phyloP scores from a whole-genome alignment of 2,113 vertebrate genomes.

The Synodontis membranacea region DNA sequence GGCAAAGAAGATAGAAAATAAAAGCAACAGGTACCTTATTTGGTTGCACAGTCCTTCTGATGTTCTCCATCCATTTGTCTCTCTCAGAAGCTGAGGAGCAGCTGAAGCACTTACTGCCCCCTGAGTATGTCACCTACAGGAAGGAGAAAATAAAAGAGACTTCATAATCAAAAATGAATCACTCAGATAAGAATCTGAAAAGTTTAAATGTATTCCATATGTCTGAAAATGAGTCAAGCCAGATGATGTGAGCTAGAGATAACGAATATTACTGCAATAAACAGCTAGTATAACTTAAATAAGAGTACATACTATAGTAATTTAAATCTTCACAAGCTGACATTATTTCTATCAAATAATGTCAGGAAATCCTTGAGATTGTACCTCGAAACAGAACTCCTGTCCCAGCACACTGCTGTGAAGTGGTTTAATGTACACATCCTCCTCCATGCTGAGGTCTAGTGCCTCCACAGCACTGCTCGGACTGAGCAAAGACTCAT shows the following conservation, averaged over 20 bases:
- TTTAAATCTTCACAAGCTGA: neutral
- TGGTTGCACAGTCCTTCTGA: constrained; percentile 88
- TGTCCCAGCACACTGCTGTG: constrained; percentile 95
- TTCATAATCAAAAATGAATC: neutral
- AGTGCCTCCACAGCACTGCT: constrained; percentile 85
- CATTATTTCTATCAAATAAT: too few species aligned
- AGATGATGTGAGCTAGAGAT: neutral
- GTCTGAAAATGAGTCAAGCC: neutral
- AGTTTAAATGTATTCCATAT: neutral
- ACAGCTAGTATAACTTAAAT: neutral
- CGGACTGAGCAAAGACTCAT: constrained; percentile 89
- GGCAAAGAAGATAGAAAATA: neutral
- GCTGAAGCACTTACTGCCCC: constrained; percentile 95
- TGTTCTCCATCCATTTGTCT: constrained; percentile 99
- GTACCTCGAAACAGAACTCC: constrained; percentile 98
- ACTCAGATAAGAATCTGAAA: neutral
- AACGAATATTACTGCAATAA: neutral
- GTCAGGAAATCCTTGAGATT: neutral
- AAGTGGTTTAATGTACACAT: constrained; percentile 86
- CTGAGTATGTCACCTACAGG: constrained; percentile 87
- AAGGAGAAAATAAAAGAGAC: neutral
- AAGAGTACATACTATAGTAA: neutral
- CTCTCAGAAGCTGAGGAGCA: constrained; percentile 92
- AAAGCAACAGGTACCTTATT: constrained; percentile 81
- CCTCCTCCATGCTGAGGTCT: constrained; percentile 86